These are phyloP conservation scores for Lepeophtheirus nordmannii DNA, from an alignment of 2,888 invertebrate genomes.

Conservation along the genomic window DNA sequence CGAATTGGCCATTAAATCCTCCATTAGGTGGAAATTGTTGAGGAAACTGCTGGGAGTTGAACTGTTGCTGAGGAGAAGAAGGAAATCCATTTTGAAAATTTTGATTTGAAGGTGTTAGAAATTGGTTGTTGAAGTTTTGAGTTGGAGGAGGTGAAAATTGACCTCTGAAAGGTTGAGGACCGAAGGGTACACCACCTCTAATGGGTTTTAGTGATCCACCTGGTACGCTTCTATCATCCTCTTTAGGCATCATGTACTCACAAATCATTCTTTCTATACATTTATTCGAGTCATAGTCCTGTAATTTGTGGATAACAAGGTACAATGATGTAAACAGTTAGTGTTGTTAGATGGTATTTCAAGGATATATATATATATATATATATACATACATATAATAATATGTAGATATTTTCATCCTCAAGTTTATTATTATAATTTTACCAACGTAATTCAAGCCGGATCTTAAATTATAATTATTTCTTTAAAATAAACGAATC, in stretches of 20 bases:
- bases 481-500: no score
- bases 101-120: background rate
- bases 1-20: background rate
- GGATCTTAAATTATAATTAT: no score
- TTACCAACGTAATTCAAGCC: no score
- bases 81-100: background rate
- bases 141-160: background rate
- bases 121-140: background rate
- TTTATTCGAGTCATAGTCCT: slow-evolving; percentile 8
- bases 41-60: background rate
- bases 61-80: background rate
- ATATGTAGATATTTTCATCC: no score
- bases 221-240: background rate
- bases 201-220: no score
- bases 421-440: no score
- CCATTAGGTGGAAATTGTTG: background rate
- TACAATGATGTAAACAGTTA: no score
- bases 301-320: no score
- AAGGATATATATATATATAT: no score
- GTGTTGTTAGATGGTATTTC: no score
- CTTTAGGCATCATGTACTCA: background rate
- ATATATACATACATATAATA: no score
- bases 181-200: no score
- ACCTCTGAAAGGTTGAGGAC: background rate
- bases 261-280: slow-evolving; percentile 12